Conservation (phyloP, 2,888 invertebrate species). For the Rhagonycha fulva region DNA sequence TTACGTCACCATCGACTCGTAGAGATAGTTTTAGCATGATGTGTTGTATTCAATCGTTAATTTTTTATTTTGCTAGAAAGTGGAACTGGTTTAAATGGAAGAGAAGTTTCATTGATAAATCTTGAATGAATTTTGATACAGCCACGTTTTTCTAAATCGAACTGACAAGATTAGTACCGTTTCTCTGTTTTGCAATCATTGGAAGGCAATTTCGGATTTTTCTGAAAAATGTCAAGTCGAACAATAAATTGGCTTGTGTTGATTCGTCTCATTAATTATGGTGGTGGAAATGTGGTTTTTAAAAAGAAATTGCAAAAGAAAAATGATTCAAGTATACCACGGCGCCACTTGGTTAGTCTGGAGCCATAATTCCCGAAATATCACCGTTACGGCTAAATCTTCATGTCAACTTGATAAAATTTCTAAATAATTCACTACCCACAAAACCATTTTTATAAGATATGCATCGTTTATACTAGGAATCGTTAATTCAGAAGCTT, state of each 20-base stretch:
- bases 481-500: background rate
- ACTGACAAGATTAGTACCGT: too few relatives aligned
- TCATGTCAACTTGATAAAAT: conserved; percentile 6
- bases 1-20: conserved; percentile 14
- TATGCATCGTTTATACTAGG: background rate
- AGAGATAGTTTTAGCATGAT: conserved; percentile 11
- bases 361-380: conserved; percentile 5
- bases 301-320: background rate
- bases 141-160: too few relatives aligned
- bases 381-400: background rate
- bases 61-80: background rate
- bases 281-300: background rate
- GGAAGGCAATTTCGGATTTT: too few relatives aligned
- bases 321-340: background rate
- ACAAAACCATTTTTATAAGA: background rate
- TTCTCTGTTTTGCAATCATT: too few relatives aligned
- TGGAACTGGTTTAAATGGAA: conserved; percentile 8
- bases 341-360: conserved; percentile 5
- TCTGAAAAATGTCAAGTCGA: too few relatives aligned
- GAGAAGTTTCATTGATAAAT: background rate
- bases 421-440: background rate
- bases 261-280: background rate
- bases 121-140: background rate
- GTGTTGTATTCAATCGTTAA: conserved; percentile 14
- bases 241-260: too few relatives aligned